phyloP scores from a whole-genome alignment of 2,797 vertebrate genomes.

The Danionella dracula region DNA sequence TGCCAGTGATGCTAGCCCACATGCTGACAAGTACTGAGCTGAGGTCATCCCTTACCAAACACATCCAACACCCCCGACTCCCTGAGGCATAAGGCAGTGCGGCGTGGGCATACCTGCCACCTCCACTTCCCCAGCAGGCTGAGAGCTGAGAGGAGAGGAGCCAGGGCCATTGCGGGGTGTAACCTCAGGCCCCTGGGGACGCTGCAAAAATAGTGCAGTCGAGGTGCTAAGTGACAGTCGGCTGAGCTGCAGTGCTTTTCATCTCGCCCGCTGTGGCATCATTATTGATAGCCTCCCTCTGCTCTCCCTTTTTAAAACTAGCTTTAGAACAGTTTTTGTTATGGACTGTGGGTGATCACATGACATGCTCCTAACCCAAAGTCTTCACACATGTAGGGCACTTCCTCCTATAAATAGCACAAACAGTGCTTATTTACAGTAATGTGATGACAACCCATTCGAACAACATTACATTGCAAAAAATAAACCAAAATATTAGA shows the following conservation, averaged over 20 bases:
- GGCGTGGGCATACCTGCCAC: conserved; percentile 61
- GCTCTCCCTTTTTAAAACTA: conserved; percentile 37
- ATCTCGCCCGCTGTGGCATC: conserved; percentile 49
- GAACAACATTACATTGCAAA: too few relatives aligned
- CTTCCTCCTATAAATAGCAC: too few relatives aligned
- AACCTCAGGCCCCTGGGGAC: conserved; percentile 52
- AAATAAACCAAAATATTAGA: too few relatives aligned
- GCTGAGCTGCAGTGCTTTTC: conserved; percentile 56
- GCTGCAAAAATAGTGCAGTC: conserved; percentile 59
- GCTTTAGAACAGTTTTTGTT: background rate
- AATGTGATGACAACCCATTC: too few relatives aligned
- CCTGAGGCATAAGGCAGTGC: conserved; percentile 48
- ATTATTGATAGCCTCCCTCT: conserved; percentile 55
- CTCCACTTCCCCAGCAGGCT: conserved; percentile 57
- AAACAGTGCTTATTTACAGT: too few relatives aligned
- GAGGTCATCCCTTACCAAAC: conserved; percentile 35
- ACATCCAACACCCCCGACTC: conserved; percentile 12
- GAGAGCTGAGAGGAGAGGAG: conserved; percentile 59
- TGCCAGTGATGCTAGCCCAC: background rate
- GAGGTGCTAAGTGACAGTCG: conserved; percentile 52
- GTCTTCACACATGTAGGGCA: too few relatives aligned
- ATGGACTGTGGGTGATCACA: conserved; percentile 30
- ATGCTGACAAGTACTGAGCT: conserved; percentile 52
- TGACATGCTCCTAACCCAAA: conserved; percentile 18
- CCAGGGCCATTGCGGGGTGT: conserved; percentile 52